These are phyloP conservation scores for Cinclus cinclus DNA, from an alignment of 2,113 vertebrate species.

Conservation along the genomic window DNA sequence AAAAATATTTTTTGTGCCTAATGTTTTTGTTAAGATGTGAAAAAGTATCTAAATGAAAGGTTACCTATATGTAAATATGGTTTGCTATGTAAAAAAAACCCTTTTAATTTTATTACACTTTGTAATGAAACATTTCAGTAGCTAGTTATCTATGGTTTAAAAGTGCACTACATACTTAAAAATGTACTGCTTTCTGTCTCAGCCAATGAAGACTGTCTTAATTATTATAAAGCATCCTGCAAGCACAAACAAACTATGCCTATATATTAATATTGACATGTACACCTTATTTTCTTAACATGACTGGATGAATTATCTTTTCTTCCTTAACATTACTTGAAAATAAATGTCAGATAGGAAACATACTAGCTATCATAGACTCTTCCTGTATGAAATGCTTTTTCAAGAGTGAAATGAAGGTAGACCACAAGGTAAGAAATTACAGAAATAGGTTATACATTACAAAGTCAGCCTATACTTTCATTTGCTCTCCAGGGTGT, in stretches of 20 bases:
- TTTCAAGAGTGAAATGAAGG: background rate
- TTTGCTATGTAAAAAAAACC: background rate
- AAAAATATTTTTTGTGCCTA: background rate
- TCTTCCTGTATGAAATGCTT: background rate
- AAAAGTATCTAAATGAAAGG: background rate
- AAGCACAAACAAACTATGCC: background rate
- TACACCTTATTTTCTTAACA: background rate
- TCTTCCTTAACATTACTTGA: background rate
- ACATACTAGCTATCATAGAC: background rate
- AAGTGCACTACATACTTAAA: background rate
- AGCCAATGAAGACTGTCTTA: background rate
- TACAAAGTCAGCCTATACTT: background rate
- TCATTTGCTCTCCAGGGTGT: background rate
- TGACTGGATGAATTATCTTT: background rate
- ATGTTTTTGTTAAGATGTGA: background rate
- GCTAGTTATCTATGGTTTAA: background rate
- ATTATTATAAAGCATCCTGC: background rate
- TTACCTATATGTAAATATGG: background rate
- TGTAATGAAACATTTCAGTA: background rate
- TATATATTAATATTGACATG: background rate
- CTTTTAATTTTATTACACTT: background rate
- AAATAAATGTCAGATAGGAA: background rate
- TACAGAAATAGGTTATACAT: background rate
- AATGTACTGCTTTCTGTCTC: background rate
- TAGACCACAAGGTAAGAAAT: background rate